Base-by-base conservation (phyloP, 2,113 vertebrate species). In the Menura novaehollandiae region DNA sequence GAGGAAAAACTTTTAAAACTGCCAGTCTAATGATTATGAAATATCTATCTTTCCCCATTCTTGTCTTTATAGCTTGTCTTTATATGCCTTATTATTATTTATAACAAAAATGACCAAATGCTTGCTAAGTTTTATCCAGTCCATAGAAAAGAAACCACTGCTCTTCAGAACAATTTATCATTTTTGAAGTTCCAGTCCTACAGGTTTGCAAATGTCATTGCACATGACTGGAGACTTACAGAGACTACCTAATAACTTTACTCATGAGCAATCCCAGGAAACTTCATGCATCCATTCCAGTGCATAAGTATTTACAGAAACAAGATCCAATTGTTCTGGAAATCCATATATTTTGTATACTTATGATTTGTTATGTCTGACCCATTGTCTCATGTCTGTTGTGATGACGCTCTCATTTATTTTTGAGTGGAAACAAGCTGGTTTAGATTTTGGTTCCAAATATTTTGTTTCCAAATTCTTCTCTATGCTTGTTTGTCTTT, bases 401-500 rank as follows among this genome's bases (percentile, higher is more conserved):
- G 43, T 87, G 60, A 41, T 96, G 58, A 85, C 28, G 33, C 32
- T 30, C 13, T 37, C 6, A 30, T 74, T 62, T 92, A 58, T 51
- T 91, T 95, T 68, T 79, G 41, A 73, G 41, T 58, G n/a, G 32
- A 85, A 94, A 76, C 18, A 88, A 82, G n/a, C 66, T 82, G 53
- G 26, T 72, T 92, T 84, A 52, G 14, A 28, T 92, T 95, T 91
- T 78, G 11, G n/a, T 91, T 91, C 60, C 24, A 85, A 82, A 64
- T 88, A 74, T 66, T 95, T 94, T 81, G 41, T 67, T 97, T 95
- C 73, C 64, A 91, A 87, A 64, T 87, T 44, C 60, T 95, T 91
- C 63, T 72, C 22, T 59, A 2, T n/a, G 28, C 8, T 80, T 66
- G 35, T 89, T 68, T 92, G 37, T 92, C 35, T 60, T 91, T 71